These are phyloP conservation scores for Tragopan temminckii DNA, from an alignment of 2,797 vertebrate genomes.

Conservation along the genomic window DNA sequence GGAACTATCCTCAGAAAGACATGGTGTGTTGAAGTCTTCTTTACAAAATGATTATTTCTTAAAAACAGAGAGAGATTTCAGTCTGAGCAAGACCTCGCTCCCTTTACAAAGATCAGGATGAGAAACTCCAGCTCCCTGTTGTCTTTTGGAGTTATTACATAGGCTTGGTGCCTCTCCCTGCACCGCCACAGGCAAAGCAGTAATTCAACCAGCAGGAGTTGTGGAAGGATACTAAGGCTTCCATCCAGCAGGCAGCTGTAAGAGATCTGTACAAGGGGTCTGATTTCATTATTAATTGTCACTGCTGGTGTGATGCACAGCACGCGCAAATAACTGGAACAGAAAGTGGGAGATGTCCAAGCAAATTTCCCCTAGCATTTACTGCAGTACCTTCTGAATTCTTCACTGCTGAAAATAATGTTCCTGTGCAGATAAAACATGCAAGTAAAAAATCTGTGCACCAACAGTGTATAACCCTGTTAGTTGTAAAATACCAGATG, in stretches of 20 bases:
- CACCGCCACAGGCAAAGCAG: not conserved
- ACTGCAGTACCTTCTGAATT: not conserved
- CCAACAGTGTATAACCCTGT: not conserved
- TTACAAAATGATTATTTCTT: not conserved
- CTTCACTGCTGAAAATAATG: not conserved
- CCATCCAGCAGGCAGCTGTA: rapidly evolving
- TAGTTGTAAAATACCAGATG: not conserved
- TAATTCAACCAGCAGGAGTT: not conserved
- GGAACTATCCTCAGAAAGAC: not conserved
- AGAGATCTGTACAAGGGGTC: not conserved
- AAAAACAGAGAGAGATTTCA: not conserved
- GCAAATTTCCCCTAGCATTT: not conserved
- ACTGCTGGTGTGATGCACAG: rapidly evolving
- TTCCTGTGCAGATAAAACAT: not conserved
- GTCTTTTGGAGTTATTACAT: not conserved
- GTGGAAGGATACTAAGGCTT: not conserved
- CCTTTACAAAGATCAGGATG: not conserved
- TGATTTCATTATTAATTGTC: rapidly evolving
- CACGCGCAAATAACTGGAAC: not conserved
- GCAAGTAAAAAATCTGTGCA: not conserved
- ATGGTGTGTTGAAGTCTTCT: not conserved
- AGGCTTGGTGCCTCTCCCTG: not conserved
- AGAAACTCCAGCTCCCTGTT: not conserved
- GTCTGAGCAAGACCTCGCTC: not conserved
- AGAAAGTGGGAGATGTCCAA: not conserved